Conservation (phyloP, 2,888 invertebrate genomes). For the Torymus texanus region DNA sequence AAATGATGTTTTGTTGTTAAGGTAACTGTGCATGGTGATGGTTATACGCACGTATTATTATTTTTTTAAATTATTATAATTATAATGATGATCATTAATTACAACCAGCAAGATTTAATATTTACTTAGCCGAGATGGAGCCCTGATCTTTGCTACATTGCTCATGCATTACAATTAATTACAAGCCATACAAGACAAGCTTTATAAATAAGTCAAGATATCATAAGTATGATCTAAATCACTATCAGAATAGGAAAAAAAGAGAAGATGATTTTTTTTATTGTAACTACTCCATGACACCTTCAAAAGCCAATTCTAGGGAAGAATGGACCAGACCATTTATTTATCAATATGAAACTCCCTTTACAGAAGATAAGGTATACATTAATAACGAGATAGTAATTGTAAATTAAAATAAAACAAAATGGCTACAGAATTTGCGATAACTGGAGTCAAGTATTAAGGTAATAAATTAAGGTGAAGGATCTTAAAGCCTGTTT, state of each 20-base stretch:
- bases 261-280: not conserved
- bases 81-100: slow-evolving; percentile 36
- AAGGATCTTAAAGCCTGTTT: no score
- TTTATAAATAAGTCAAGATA: slow-evolving; percentile 22
- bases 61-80: not conserved
- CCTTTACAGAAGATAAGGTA: no score
- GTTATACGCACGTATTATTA: no score
- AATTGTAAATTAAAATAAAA: no score
- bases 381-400: no score
- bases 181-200: not conserved
- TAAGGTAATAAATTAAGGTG: no score
- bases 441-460: no score
- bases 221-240: slow-evolving; percentile 26
- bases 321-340: not conserved
- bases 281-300: slow-evolving; percentile 1
- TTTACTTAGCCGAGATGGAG: slow-evolving; percentile 34
- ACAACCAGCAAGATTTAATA: slow-evolving; percentile 28
- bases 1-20: no score
- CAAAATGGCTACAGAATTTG: no score
- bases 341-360: no score
- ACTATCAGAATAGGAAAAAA: not conserved
- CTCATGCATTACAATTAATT: slow-evolving; percentile 35
- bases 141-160: slow-evolving; percentile 9
- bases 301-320: slow-evolving; percentile 22
- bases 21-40: no score